phyloP scores from a whole-genome alignment of 2,113 vertebrate species.

The Sphyrna mokarran region DNA sequence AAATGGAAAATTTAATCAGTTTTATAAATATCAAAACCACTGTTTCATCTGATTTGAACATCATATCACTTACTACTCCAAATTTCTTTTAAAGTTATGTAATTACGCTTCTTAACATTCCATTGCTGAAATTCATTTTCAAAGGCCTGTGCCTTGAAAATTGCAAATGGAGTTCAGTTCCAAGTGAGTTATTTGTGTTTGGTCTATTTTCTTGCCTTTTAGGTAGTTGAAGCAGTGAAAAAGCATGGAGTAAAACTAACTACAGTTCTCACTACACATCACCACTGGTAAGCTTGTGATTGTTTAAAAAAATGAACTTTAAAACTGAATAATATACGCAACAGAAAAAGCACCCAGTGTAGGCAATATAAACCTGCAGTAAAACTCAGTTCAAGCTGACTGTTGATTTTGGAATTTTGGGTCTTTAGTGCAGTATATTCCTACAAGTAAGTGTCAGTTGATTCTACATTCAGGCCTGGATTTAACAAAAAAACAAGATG shows the following conservation, averaged over 20 bases:
- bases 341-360: not conserved
- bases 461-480: not conserved
- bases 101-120: not conserved
- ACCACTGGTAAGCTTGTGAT: slow-evolving; percentile 77
- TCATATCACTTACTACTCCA: not conserved
- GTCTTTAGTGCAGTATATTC: not conserved
- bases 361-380: not conserved
- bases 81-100: not conserved
- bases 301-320: not conserved
- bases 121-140: not conserved
- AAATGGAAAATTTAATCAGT: not conserved
- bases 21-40: not conserved
- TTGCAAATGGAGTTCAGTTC: not conserved
- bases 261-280: slow-evolving; percentile 87
- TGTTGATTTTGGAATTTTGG: not conserved
- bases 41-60: not conserved
- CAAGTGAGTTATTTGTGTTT: not conserved
- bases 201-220: slow-evolving; percentile 31
- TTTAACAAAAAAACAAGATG: not conserved
- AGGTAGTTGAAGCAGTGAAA: slow-evolving; percentile 81
- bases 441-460: not conserved
- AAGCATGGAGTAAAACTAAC: slow-evolving; percentile 83
- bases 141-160: not conserved
- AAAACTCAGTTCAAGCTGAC: not conserved
- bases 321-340: not conserved